Conservation (phyloP, 2,113 vertebrate genomes). For the Calonectris borealis region DNA sequence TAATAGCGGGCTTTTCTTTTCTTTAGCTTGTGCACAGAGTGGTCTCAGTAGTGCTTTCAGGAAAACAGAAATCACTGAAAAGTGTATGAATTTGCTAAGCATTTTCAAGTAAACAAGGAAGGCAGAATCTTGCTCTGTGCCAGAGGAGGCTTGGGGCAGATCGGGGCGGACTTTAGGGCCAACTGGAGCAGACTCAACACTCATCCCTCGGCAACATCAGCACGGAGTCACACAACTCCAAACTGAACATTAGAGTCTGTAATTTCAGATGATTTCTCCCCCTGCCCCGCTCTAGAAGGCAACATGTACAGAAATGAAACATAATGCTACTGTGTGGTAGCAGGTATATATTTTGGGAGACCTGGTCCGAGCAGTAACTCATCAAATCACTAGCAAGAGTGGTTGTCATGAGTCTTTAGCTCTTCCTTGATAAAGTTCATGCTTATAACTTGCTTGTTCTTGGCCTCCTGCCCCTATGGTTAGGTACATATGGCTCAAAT, state of each 20-base stretch:
- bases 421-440: not conserved
- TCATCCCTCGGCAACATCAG: not conserved
- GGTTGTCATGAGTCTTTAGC: not conserved
- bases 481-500: not conserved
- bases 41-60: not conserved
- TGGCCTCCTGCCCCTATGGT: not conserved
- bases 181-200: not conserved
- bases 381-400: not conserved
- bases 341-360: not conserved
- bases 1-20: not conserved
- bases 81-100: not conserved
- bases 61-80: not conserved
- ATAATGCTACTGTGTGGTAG: not conserved
- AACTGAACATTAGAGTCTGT: not conserved
- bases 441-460: not conserved
- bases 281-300: not conserved
- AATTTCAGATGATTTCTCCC: not conserved
- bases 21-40: not conserved
- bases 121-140: not conserved
- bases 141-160: not conserved
- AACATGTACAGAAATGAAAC: not conserved
- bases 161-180: not conserved
- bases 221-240: not conserved
- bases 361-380: not conserved
- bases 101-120: not conserved